Evolutionary conservation across 2,797 vertebrate genomes (phyloP).

Genomic region (Gymnocypris eckloni): DNA sequence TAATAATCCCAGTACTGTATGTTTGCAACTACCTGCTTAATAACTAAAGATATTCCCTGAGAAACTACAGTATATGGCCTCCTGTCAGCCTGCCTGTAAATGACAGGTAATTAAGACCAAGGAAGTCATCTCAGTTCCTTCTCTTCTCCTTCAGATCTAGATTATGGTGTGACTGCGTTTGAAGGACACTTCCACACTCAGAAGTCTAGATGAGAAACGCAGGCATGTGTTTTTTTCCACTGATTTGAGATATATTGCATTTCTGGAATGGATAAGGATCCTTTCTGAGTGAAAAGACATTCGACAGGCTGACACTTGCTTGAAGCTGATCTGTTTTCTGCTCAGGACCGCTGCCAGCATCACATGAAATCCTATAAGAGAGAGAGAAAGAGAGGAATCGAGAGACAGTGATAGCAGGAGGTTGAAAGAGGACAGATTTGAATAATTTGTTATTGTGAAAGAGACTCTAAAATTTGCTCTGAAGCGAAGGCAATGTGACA

Average conservation of each 20-base stretch:
- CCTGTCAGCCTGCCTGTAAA: conserved; percentile 19
- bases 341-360: conserved; percentile 25
- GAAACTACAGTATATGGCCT: background rate
- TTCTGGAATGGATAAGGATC: conserved; percentile 24
- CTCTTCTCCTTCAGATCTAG: conserved; percentile 11
- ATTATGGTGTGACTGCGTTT: conserved; percentile 27
- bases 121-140: conserved; percentile 24
- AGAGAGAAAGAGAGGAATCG: background rate
- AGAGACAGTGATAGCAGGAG: conserved; percentile 5
- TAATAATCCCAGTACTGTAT: background rate
- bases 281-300: conserved; percentile 36
- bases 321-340: conserved; percentile 26
- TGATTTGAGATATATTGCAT: conserved; percentile 40
- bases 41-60: conserved; percentile 12
- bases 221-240: background rate
- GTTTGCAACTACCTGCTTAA: background rate
- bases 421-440: conserved; percentile 41
- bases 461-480: conserved; percentile 36
- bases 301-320: conserved; percentile 24
- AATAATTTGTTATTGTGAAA: conserved; percentile 46
- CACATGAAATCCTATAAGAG: conserved; percentile 7
- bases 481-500: conserved; percentile 44
- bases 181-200: conserved; percentile 10
- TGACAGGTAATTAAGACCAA: conserved; percentile 43
- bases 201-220: background rate